Evolutionary conservation across 2,888 invertebrate species (phyloP).

Genomic region (Hypselothyrea guttata): DNA sequence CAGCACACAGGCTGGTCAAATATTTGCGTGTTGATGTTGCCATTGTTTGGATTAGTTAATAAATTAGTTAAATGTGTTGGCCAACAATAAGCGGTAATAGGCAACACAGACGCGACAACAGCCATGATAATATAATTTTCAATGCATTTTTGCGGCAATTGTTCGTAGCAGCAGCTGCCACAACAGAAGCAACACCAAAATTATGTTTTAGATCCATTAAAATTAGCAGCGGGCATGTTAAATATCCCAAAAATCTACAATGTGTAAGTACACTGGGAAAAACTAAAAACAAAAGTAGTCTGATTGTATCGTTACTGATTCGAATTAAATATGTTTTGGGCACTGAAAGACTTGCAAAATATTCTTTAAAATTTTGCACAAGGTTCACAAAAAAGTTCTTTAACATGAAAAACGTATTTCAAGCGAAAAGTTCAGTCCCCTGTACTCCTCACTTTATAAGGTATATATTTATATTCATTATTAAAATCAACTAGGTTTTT

Average conservation of each 20-base stretch:
- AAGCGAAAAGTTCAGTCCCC: no score
- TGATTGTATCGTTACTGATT: no score
- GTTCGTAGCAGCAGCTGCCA: constrained; percentile 57
- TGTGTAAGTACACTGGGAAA: no score
- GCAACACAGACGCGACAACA: constrained; percentile 18
- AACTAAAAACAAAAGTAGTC: no score
- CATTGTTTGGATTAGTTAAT: constrained; percentile 65
- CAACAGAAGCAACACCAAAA: constrained; percentile 44
- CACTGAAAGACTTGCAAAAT: no score
- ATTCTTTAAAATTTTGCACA: no score
- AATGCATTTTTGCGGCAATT: constrained; percentile 33
- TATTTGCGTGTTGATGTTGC: constrained; percentile 48
- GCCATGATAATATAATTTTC: constrained; percentile 56
- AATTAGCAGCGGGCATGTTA: constrained; percentile 58
- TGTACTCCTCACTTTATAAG: no score
- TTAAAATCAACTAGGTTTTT: no score
- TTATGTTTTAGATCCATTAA: constrained; percentile 56
- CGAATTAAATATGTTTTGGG: no score
- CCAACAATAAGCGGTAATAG: constrained; percentile 14
- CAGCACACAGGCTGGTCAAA: constrained; percentile 37
- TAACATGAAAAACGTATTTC: no score
- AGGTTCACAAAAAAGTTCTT: no score
- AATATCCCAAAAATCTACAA: constrained; percentile 34
- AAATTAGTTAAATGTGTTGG: constrained; percentile 69
- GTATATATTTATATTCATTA: no score